Conservation (phyloP, 2,113 vertebrate genomes). For the Colaptes auratus region DNA sequence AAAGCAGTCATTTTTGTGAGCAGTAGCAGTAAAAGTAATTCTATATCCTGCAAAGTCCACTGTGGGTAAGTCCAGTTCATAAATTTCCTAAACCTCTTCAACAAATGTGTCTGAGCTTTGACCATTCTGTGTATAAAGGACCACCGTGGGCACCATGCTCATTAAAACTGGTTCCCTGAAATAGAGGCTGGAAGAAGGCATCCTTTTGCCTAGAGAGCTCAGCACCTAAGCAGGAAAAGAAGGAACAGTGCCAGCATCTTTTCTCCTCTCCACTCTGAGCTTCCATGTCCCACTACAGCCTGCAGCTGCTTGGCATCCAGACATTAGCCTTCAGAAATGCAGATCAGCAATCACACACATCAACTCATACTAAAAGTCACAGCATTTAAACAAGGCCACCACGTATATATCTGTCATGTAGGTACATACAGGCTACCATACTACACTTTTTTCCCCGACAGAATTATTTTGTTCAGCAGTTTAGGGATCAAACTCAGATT, state of each 20-base stretch:
- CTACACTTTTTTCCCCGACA: neutral
- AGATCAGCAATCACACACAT: neutral
- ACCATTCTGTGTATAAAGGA: neutral
- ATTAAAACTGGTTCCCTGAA: neutral
- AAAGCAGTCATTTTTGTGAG: neutral
- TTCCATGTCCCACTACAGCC: accelerated
- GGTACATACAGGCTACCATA: accelerated
- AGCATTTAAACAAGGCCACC: neutral
- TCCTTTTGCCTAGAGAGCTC: neutral
- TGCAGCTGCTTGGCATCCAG: neutral
- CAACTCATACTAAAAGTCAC: neutral
- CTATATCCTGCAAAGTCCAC: neutral
- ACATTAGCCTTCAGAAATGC: conserved; percentile 37
- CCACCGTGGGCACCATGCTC: accelerated
- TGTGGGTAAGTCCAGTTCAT: neutral
- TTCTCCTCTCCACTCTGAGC: neutral
- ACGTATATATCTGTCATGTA: accelerated
- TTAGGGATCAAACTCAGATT: neutral
- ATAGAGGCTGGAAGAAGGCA: neutral
- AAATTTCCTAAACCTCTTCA: neutral
- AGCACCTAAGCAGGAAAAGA: neutral
- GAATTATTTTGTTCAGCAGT: neutral
- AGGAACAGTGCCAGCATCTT: neutral
- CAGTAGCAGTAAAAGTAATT: neutral
- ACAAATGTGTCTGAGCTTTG: accelerated